Evolutionary conservation across 2,888 invertebrate genomes (phyloP).

Genomic region (Caenorhabditis sp.): DNA sequence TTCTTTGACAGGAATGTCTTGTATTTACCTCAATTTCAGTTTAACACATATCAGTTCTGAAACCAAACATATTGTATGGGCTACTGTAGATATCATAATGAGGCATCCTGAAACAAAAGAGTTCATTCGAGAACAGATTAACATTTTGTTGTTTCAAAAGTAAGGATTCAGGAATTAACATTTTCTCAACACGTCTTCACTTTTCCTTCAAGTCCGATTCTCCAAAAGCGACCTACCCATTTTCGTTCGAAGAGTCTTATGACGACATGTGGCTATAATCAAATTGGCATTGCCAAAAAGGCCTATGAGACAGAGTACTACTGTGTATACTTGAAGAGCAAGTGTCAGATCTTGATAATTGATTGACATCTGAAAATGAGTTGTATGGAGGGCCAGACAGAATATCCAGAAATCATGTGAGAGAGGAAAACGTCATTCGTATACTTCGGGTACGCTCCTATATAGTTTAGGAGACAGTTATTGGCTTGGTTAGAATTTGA

Average conservation of each 20-base stretch:
- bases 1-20: background rate
- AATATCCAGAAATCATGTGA: conserved; percentile 9
- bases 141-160: background rate
- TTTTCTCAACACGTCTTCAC: background rate
- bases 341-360: conserved; percentile 54
- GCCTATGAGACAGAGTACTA: conserved; percentile 55
- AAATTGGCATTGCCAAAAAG: conserved; percentile 62
- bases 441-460: background rate
- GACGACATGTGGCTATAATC: conserved; percentile 59
- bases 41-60: conserved; percentile 63
- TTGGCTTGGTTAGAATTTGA: conserved; percentile 27
- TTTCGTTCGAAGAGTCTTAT: conserved; percentile 60
- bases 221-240: conserved; percentile 51
- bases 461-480: conserved; percentile 1
- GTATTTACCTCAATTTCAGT: conserved; percentile 54
- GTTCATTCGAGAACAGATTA: background rate
- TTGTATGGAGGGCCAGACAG: background rate
- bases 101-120: conserved; percentile 52
- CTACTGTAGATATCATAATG: conserved; percentile 61
- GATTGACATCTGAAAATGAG: conserved; percentile 34
- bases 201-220: background rate
- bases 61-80: conserved; percentile 63
- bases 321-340: conserved; percentile 54
- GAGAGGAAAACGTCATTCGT: conserved; percentile 13
- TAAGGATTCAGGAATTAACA: conserved; percentile 3